Evolutionary conservation across 2,113 vertebrate species (phyloP), one percentile per base, ranked within the genome.

Genomic region (Corythaeola cristata): DNA sequence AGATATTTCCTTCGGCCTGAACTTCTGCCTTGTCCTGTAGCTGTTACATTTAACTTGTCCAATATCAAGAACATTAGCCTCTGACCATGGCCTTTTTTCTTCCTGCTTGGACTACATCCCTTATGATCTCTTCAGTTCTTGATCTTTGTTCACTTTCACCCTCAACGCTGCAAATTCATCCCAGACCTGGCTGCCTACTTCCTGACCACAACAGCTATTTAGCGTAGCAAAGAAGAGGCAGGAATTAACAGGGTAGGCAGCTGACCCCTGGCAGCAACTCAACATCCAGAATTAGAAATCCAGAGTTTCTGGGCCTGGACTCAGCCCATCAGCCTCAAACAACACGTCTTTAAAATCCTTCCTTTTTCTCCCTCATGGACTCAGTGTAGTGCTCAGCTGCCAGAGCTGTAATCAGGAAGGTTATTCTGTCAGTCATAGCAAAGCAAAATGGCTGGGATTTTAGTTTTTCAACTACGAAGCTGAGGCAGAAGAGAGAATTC

Each of bases 401-500:
- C 63, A 84, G 32, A 91, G 52, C 62, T 68, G 37, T 12, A 56
- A 4, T 35, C 24, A 78, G 24, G 47, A 64, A 78, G 4, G 22
- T 60, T 71, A 41, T n/a, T 78, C 30, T 85, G 21, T 44, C 52
- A 67, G 67, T 24, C 60, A 85, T 14, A 44, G 53, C 13, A 94
- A 35, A 82, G 39, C 15, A 91, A 93, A 91, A 69, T 8, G 27
- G 37, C 27, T 60, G 18, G 14, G 30, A 71, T 32, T 86, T 80
- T 59, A 4, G 74, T 39, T 96, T 91, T 84, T 91, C 60, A 85
- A 15, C 30, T 60, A 22, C 0, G 1, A 92, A 64, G 22, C 14
- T 64, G 33, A 92, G 30, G 60, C 49, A 76, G 30, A 50, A 85
- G 33, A 95, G 49, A 92, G 80, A 96, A 90, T 89, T 88, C 80